Evolutionary conservation across 2,113 vertebrate genomes (phyloP).

Genomic region (Antechinus stuartii): DNA sequence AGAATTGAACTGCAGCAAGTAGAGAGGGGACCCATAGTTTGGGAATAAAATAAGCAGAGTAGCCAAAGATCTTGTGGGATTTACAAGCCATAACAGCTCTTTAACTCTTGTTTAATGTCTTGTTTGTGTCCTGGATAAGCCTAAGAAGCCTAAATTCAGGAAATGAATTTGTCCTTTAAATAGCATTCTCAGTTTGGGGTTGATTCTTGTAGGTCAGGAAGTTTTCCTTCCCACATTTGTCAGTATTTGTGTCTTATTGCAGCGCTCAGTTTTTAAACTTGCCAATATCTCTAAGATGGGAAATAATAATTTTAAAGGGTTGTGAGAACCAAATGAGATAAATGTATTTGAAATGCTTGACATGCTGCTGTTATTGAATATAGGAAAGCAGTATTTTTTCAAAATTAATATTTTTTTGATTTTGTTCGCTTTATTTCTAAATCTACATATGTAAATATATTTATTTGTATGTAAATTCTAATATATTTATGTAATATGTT

Average conservation of each 20-base stretch:
- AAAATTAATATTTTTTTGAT: background rate
- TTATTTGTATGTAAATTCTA: background rate
- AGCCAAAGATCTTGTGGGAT: background rate
- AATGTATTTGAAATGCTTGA: background rate
- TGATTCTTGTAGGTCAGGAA: background rate
- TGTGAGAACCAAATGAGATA: background rate
- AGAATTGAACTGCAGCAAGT: background rate
- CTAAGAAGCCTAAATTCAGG: conserved; percentile 54
- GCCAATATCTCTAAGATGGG: background rate
- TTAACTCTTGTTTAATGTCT: conserved; percentile 18
- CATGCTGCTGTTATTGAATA: background rate
- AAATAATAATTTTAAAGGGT: background rate
- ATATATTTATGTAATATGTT: background rate
- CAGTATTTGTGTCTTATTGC: background rate
- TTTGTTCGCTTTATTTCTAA: background rate
- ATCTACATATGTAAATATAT: background rate
- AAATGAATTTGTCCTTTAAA: conserved; percentile 51
- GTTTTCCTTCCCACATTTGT: background rate
- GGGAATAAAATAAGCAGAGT: background rate
- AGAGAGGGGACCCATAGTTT: background rate
- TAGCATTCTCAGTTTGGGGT: conserved; percentile 42
- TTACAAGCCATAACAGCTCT: background rate
- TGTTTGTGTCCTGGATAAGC: conserved; percentile 45
- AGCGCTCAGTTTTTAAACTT: conserved; percentile 3
- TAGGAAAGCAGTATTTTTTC: background rate